Base-by-base conservation (phyloP, 2,888 invertebrate genomes). In the Torymus tubicola region DNA sequence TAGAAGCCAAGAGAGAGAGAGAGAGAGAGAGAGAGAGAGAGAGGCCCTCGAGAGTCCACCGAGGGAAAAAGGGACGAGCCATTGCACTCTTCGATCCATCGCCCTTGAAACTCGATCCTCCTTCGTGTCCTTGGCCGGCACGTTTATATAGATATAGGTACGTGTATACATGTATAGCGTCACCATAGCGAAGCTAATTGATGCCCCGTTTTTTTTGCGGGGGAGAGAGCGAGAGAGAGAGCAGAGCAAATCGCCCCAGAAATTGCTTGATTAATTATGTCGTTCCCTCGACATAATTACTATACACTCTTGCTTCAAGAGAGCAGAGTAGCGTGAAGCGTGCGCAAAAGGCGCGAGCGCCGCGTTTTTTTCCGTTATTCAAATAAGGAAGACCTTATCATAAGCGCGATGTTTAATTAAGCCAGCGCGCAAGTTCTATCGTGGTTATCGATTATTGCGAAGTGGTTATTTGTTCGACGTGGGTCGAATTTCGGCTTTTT, bases 211-310 rank as follows among this genome's bases (percentile, higher is more conserved):
- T 71, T 81, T 72, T 73, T 77, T 72, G 52, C 52, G 13, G 24
- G 53, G 16, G 11, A 55, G 55, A 14, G 24, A n/a, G 61, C 18
- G 24, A 14, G 31, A 2, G 57, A 13, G 68, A 24, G 5, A 52
- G 65, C 65, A 61, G 63, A 64, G 57, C 68, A 53, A 79, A 73
- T 65, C 72, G 70, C 63, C 31, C 52, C 72, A 76, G 76, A 69
- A 82, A 79, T 72, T 69, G 55, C 76, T 82, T 76, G 81, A 82
- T 82, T 76, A 79, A 82, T 82, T 79, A 82, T 65, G 64, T 79
- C 76, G 79, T 82, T 68, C 64, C 64, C 53, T 10, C 13, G 42
- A 31, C 63, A 21, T 79, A 74, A 79, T 81, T 75, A 12, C 72
- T 61, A 58, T 50, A 55, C 60, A 16, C 67, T 21, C 53, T 5